Base-by-base conservation (phyloP, 2,888 invertebrate genomes). In the Thera obeliscata region DNA sequence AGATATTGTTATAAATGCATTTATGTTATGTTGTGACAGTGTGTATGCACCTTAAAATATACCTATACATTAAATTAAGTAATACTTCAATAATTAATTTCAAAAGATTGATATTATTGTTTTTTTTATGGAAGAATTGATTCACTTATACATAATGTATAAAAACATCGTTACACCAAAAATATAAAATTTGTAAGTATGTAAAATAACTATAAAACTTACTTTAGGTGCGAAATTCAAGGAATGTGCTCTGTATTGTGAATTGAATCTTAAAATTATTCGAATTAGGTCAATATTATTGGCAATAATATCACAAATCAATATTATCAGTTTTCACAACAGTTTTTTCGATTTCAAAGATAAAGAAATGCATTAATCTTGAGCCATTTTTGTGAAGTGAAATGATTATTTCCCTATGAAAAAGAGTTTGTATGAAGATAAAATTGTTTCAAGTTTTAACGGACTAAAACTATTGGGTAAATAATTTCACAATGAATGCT, bases 281-380 rank as follows among this genome's bases (percentile, higher is more conserved):
- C 79, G 79, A 85, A 81, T 82, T 82, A 82, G 74, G 78, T 79
- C 65, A 72, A 74, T 76, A 36, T 80, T 88, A 88, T 89, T 90
- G 88, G 88, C 88, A 89, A 87, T 87, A 86, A 85, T 90, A 89
- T 90, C 87, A 90, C 89, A 90, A 90, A 89, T 85, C 74, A 90
- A 89, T 87, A 84, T 88, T 87, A 86, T 86, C 81, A 68, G 64
- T 66, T 65, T 69, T 66, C 58, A 70, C 64, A 56, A 67, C 38
- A 56, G 60, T 61, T 61, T 61, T 70, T 61, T 68, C 58, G 48
- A 62, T 49, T 57, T 57, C 36, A 50, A 59, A 12, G 5, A 33
- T 46, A 54, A 69, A 61, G 9, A 64, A 69, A 72, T 66, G 73
- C 61, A 70, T 8, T 58, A 71, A 73, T 59, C 65, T 74, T 73